These are phyloP conservation scores for Drosophila subsilvestris DNA, from an alignment of 2,888 invertebrate genomes.

Conservation along the genomic window DNA sequence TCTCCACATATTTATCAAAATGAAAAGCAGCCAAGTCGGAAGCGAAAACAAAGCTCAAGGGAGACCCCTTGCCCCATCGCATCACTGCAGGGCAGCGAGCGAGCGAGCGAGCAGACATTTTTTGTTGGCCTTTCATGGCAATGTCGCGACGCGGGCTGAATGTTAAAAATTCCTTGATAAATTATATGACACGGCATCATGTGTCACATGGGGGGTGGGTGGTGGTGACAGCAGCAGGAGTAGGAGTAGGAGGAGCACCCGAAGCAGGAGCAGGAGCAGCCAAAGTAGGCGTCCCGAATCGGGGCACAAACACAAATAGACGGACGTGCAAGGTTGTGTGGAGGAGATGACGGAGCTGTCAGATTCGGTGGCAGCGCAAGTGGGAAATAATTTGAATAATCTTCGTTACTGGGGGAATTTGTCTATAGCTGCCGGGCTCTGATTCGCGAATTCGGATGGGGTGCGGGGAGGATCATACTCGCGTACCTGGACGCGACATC, in stretches of 20 bases:
- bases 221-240: constrained; percentile 4
- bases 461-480: not conserved
- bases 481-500: constrained; percentile 22
- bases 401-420: constrained; percentile 33
- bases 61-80: not conserved
- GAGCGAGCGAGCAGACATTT: constrained; percentile 14
- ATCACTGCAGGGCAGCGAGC: constrained; percentile 21
- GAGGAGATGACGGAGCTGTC: constrained; percentile 17
- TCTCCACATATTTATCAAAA: constrained; percentile 59
- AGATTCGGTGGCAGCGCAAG: constrained; percentile 34
- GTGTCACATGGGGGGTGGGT: constrained; percentile 41
- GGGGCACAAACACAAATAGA: constrained; percentile 40
- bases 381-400: constrained; percentile 42
- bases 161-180: constrained; percentile 64
- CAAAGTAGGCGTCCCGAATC: constrained; percentile 7
- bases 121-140: constrained; percentile 50
- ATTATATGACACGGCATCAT: constrained; percentile 56
- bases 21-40: constrained; percentile 43
- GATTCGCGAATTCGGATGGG: constrained; percentile 8
- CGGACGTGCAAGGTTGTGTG: constrained; percentile 34
- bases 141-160: constrained; percentile 59
- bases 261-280: constrained; percentile 14
- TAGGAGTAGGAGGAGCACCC: too few relatives aligned
- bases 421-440: constrained; percentile 11
- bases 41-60: constrained; percentile 34